Base-by-base conservation (phyloP, 2,888 invertebrate species). In the Eilema griseolum region DNA sequence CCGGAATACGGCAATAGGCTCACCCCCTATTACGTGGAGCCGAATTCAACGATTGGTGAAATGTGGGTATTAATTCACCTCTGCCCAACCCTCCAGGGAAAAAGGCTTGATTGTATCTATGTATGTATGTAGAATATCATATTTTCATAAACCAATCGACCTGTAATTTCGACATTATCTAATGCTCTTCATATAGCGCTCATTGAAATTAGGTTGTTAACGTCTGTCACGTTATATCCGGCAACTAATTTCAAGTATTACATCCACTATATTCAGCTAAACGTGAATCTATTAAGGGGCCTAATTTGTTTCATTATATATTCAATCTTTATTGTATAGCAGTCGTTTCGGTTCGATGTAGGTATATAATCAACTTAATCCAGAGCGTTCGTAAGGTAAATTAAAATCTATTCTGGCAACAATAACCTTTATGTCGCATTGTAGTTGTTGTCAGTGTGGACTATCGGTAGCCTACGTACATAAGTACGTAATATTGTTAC, bases 391-490 rank as follows among this genome's bases (percentile, higher is more conserved):
- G 85, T 81, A 86, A 86, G 79, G 83, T 87, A 80, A 90, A 89
- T 90, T 87, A 87, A 84, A 83, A 85, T 77, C 88, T 88, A 89
- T 89, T 90, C 88, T 87, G 88, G 86, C 83, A 84, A 90, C 92
- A 92, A 92, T 93, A 91, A 93, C 91, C 92, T 93, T 93, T 93
- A 92, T 93, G 92, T 93, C 92, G 93, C 87, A 92, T 91, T 92
- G 90, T 91, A 75, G 81, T 76, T 31, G 81, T 76, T 24, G 81
- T 82, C 77, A 85, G 86, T 85, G 87, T 83, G 80, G 74, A 78
- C 82, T 79, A 73, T 80, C 77, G 72, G 69, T 66, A 62, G 12
- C n/a, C 16, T 60, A 57, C 71, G 75, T 78, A 41, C 26, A 46
- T 69, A 59, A 52, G 52, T 52, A 52, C 52, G 8, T 33, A 62